These are phyloP conservation scores for western clawed frog (Xenopus tropicalis) DNA, from an alignment of 2,113 vertebrate species.

Conservation along the genomic window DNA sequence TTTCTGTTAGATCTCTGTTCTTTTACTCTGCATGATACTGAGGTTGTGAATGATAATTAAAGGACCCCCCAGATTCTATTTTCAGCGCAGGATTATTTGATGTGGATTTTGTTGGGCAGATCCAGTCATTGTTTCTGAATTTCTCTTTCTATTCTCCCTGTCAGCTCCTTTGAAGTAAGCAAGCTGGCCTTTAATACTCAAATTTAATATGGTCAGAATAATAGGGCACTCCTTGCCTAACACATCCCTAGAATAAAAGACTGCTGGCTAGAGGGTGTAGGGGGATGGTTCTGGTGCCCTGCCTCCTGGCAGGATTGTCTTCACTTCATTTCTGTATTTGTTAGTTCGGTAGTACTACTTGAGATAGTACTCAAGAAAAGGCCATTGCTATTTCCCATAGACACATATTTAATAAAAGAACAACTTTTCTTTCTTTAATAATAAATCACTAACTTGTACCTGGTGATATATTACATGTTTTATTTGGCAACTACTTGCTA, in stretches of 20 bases:
- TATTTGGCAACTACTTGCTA: too few species aligned
- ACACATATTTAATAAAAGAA: too few species aligned
- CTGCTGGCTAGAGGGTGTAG: conserved; percentile 10
- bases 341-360: too few species aligned
- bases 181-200: conserved; percentile 78
- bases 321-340: too few species aligned
- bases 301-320: background rate
- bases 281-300: conserved; percentile 11
- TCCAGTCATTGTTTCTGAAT: conserved; percentile 75
- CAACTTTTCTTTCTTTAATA: too few species aligned
- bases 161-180: conserved; percentile 81
- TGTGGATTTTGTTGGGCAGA: conserved; percentile 81
- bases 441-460: too few species aligned
- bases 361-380: too few species aligned
- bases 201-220: conserved; percentile 72
- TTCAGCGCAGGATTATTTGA: conserved; percentile 84
- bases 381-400: too few species aligned
- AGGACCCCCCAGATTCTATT: conserved; percentile 87
- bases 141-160: conserved; percentile 74
- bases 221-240: conserved; percentile 65
- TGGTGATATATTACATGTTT: too few species aligned
- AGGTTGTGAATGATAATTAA: conserved; percentile 94
- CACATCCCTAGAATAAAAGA: conserved; percentile 62
- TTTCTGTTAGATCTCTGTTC: conserved; percentile 53
- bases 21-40: conserved; percentile 76